phyloP scores from a whole-genome alignment of 2,113 vertebrate genomes.

The Taurulus bubalis region DNA sequence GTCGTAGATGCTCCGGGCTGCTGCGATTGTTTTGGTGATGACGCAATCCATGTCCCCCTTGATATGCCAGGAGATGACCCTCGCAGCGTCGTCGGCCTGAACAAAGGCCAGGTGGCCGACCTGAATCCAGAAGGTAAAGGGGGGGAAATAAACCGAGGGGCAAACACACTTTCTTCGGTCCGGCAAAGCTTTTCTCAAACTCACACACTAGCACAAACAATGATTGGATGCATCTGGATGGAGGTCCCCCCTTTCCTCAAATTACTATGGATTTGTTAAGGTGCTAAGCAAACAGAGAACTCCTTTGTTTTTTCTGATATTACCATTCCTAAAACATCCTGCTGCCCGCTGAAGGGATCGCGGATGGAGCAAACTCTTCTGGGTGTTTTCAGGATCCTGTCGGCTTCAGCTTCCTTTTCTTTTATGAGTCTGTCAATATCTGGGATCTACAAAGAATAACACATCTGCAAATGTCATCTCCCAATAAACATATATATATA shows the following conservation, averaged over 20 bases:
- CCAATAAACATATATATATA: not conserved
- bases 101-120: constrained; percentile 91
- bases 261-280: not conserved
- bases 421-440: constrained; percentile 79
- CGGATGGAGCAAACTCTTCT: constrained; percentile 84
- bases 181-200: not conserved
- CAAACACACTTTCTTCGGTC: not conserved
- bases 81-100: constrained; percentile 86
- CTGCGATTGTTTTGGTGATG: constrained; percentile 87
- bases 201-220: not conserved
- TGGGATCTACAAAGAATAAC: constrained; percentile 76
- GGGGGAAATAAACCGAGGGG: not conserved
- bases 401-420: constrained; percentile 77
- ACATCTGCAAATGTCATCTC: not conserved
- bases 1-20: constrained; percentile 85
- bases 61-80: constrained; percentile 94
- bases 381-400: constrained; percentile 76
- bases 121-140: constrained; percentile 72
- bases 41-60: constrained; percentile 95
- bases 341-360: constrained; percentile 83
- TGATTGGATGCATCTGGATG: constrained; percentile 7
- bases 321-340: constrained; percentile 93
- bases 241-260: not conserved
- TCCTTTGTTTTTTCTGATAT: not conserved
- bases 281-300: fast-evolving